Percentiles rank a stretch among this genome's conserved stretches.
Evolutionary conservation across 2,888 invertebrate genomes (phyloP).

Genomic region (Laspeyria flexula): DNA sequence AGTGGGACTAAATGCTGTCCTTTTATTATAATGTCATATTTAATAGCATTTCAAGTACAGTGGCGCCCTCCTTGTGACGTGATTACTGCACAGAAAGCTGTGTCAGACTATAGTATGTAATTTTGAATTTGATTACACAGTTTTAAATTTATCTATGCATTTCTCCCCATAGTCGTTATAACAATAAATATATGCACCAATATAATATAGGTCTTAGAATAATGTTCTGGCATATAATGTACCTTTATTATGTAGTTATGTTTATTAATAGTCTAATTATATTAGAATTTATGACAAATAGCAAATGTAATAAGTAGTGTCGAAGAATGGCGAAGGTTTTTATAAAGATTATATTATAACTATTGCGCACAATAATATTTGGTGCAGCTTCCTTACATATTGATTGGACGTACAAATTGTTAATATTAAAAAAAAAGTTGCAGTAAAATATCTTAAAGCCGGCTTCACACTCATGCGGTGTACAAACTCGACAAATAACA

Average conservation of each 20-base stretch:
- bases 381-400: neutral
- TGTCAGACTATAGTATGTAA: no score
- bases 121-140: no score
- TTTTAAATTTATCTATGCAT: no score
- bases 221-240: neutral
- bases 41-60: no score
- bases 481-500: neutral
- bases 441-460: neutral
- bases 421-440: neutral
- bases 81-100: no score
- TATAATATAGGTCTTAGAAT: neutral
- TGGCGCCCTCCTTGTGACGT: no score
- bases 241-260: constrained; percentile 3
- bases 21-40: no score
- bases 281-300: neutral
- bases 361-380: constrained; percentile 8
- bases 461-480: neutral
- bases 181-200: no score
- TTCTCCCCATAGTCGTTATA: no score
- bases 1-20: no score
- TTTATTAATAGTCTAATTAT: neutral
- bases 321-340: neutral
- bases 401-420: constrained; percentile 1
- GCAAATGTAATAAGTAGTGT: neutral
- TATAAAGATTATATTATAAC: neutral